Conservation (phyloP, 1,140 invertebrate species). For the Parapsyche elsis region DNA sequence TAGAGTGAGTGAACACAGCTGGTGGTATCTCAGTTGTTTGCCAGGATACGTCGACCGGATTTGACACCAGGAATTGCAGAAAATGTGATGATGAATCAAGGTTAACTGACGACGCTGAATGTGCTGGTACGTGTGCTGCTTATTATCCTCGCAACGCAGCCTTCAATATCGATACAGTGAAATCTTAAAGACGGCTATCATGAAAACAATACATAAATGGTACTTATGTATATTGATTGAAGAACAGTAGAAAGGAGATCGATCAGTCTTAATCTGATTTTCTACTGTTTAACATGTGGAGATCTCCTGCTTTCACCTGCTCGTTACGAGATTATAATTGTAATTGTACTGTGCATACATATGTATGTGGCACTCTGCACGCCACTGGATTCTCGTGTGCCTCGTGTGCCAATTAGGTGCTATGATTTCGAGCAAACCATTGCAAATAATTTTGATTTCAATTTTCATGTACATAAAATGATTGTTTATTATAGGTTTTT, state of each 20-base stretch:
- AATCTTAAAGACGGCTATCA: constrained; percentile 41
- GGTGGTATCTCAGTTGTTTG: constrained; percentile 95
- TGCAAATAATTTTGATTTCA: too few relatives aligned
- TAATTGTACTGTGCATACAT: background rate
- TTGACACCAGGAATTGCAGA: background rate
- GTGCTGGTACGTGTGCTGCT: constrained; percentile 43
- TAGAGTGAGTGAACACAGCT: constrained; percentile 94
- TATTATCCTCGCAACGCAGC: constrained; percentile 36
- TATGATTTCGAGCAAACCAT: too few relatives aligned
- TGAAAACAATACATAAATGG: too few relatives aligned
- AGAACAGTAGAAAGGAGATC: too few relatives aligned
- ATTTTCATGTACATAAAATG: too few relatives aligned
- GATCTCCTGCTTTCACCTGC: constrained; percentile 19
- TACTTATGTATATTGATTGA: too few relatives aligned
- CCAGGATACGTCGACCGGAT: constrained; percentile 58
- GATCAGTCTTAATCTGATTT: background rate
- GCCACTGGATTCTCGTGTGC: too few relatives aligned
- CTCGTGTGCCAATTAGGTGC: too few relatives aligned
- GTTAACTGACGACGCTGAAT: constrained; percentile 32
- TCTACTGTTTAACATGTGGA: constrained; percentile 18
- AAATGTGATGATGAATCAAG: background rate
- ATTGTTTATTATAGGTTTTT: too few relatives aligned
- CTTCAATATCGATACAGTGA: constrained; percentile 45
- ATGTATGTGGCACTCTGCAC: too few relatives aligned
- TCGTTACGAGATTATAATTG: background rate